Base-by-base conservation (phyloP, 2,888 invertebrate genomes). In the Didymodactylos carnosus region DNA sequence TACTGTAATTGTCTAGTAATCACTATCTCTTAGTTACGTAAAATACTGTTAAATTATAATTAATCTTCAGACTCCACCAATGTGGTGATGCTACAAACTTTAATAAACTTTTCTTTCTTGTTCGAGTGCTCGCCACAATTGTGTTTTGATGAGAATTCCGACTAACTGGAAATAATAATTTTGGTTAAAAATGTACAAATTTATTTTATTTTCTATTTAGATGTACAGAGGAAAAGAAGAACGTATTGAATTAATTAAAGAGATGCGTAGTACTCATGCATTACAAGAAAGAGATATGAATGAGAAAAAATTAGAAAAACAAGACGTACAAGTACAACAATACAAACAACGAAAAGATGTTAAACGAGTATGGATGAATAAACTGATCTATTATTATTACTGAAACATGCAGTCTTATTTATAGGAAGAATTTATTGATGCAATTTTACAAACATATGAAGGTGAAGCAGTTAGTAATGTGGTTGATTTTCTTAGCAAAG, bases 401-500 rank as follows among this genome's bases (percentile, higher is more conserved):
- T 40, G 6, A 72, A 71, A 40, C 62, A 39, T 70, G 72, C 69
- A 72, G 39, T n/a, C n/a, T n/a, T n/a, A n/a, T n/a, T 39, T 74
- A 4, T 75, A 82, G 82, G 82, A 83, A 77, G 79, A 79, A 14
- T 74, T 79, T 72, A 78, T 89, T 8, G 84, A 87, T 51, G 88
- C 88, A 62, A 82, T 89, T 13, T 84, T 90, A 29, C 87, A 87
- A 75, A 87, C 88, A 75, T 83, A 91, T 7, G 89, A 91, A 79
- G 90, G 90, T 0, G 86, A 86, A 2, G 87, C 89, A 0, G 86
- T 91, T 14, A 88, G 89, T 0, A 88, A 88, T 13, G 86, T 89
- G 40, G 84, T 91, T 76, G 89, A 88, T 78, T 89, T 88, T 81
- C 83, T 92, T 23, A 88, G 88, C 81, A 89, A 91, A 81, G 92